Evolutionary conservation across 2,888 invertebrate genomes (phyloP), one percentile per base, ranked within the genome.

Genomic region (Pristionchus fissidentatus): DNA sequence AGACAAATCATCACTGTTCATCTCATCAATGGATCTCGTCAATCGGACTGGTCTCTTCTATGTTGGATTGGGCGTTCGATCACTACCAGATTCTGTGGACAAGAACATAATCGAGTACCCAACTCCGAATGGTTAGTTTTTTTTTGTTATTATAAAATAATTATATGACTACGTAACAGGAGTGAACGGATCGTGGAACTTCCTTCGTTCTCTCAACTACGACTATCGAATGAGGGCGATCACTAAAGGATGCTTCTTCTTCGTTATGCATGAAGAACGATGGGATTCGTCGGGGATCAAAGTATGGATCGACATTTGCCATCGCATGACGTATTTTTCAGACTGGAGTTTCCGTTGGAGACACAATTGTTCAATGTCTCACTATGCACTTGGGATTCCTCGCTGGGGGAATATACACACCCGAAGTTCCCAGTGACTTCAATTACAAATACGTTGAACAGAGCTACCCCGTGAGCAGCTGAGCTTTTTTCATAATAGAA

Each of bases 171-270:
- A n/a, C n/a, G n/a, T n/a, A n/a, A 49, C 4, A 73, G 75, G 38
- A 19, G 57, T 83, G 43, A 60, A 52, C 38, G 22, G 82, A 84
- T 57, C 84, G 83, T 84, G 85, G 86, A 41, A 46, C 41, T 26
- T 84, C 52, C 19, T 52, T 81, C 10, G 55, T 29, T 73, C 22
- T 3, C 41, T 86, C 4, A 43, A 52, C 13, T 86, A 87, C 79
- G 89, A 87, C 77, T 89, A 88, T 55, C 43, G 57, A 32, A n/a
- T 87, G 8, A 80, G 87, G 13, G 86, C 85, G 0, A 84, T 88
- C 43, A 86, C 86, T 29, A 89, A 89, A 80, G 89, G 89, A 83
- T 89, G 89, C 70, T 89, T 87, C 79, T 87, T 62, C 81, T 88
- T 87, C 83, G 46, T 83, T n/a, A 79, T 84, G n/a, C 57, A 43